phyloP scores from a whole-genome alignment of 2,888 invertebrate genomes.

The Lamellibrachia columna region DNA sequence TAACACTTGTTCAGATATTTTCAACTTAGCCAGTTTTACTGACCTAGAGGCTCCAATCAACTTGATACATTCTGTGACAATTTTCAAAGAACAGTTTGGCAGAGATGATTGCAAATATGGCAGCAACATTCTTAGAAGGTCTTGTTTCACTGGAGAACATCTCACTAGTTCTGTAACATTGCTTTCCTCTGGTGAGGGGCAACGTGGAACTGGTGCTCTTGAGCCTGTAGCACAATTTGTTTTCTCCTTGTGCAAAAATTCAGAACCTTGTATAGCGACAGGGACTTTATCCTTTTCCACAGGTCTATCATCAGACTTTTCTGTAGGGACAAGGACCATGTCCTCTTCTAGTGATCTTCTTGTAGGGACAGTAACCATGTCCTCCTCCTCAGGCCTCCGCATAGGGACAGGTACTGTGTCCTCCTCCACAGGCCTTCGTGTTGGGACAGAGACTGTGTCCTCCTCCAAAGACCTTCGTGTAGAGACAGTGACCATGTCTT shows the following conservation, averaged over 20 bases:
- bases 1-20: background rate
- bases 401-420: background rate
- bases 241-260: background rate
- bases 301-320: background rate
- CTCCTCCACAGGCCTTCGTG: background rate
- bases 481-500: too few species aligned
- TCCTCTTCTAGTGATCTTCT: background rate
- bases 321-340: too few species aligned
- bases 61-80: background rate
- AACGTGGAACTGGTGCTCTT: background rate
- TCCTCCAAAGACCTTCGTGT: too few species aligned
- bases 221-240: background rate
- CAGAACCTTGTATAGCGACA: background rate
- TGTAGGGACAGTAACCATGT: background rate
- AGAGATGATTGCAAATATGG: background rate
- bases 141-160: background rate
- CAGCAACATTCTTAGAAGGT: background rate
- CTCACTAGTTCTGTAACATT: background rate
- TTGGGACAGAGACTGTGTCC: too few species aligned
- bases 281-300: background rate
- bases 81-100: background rate
- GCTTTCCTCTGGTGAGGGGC: background rate
- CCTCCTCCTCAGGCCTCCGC: background rate
- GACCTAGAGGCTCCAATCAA: background rate
- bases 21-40: background rate